Evolutionary conservation across 2,888 invertebrate genomes (phyloP).

Genomic region (Microdon myrmicae): DNA sequence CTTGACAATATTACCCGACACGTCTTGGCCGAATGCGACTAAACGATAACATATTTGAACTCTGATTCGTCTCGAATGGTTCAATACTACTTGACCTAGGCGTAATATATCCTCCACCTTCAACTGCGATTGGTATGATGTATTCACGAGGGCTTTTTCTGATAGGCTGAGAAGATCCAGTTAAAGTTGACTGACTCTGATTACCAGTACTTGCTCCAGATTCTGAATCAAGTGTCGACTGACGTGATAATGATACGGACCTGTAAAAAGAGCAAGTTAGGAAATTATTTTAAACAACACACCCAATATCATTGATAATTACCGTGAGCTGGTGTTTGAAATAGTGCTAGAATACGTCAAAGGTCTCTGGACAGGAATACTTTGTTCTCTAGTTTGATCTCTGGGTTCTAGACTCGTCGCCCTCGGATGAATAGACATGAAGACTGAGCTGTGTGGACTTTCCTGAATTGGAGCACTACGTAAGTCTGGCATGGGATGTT

Average conservation of each 20-base stretch:
- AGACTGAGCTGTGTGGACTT: conserved; percentile 64
- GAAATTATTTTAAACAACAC: background rate
- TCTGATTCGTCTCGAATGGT: conserved; percentile 74
- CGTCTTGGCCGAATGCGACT: conserved; percentile 70
- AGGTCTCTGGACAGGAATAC: conserved; percentile 74
- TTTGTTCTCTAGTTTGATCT: conserved; percentile 70
- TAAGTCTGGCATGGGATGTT: conserved; percentile 69
- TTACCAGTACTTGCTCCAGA: conserved; percentile 70
- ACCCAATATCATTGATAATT: background rate
- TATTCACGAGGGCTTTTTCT: conserved; percentile 90
- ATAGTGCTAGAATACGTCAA: conserved; percentile 61
- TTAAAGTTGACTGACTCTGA: conserved; percentile 72
- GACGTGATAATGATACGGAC: conserved; percentile 66
- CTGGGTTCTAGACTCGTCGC: conserved; percentile 71
- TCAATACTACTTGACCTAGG: conserved; percentile 78
- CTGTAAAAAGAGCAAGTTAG: conserved; percentile 47
- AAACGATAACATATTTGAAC: conserved; percentile 69
- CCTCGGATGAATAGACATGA: conserved; percentile 65
- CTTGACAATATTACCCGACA: conserved; percentile 71
- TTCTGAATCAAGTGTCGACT: conserved; percentile 78
- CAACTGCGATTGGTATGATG: conserved; percentile 92
- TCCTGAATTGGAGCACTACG: conserved; percentile 66
- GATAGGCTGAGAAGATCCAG: conserved; percentile 74
- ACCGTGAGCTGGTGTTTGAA: conserved; percentile 64
- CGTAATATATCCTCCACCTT: conserved; percentile 83